Percentiles rank a stretch among this genome's conserved stretches.
Evolutionary conservation across 1,140 invertebrate genomes (phyloP).

Genomic region (Eueides isabella): DNA sequence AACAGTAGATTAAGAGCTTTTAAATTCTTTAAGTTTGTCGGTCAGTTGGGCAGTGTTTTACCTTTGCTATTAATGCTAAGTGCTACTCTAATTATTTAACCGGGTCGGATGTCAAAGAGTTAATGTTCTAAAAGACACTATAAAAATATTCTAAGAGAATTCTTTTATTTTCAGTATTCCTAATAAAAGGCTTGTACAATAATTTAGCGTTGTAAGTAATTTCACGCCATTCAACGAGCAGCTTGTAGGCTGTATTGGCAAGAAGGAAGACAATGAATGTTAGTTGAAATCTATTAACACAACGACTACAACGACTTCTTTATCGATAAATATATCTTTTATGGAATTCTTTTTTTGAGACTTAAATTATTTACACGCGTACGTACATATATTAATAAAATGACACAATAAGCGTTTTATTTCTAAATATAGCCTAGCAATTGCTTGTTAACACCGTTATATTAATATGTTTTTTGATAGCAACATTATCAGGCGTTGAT

Average conservation of each 20-base stretch:
- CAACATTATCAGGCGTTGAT: constrained; percentile 28
- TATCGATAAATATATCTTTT: no score
- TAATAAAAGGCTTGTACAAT: no score
- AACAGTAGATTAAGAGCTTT: not conserved
- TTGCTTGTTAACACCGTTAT: constrained; percentile 19
- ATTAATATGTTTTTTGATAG: constrained; percentile 20
- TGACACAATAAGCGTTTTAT: not conserved
- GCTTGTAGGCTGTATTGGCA: no score
- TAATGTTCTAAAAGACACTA: not conserved
- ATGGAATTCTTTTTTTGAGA: no score
- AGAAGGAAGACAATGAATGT: no score
- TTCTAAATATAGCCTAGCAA: not conserved
- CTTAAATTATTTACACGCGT: no score
- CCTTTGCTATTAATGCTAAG: not conserved
- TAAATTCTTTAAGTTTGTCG: not conserved
- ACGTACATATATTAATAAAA: no score
- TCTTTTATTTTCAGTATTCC: not conserved
- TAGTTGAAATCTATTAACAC: no score
- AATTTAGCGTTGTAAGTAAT: no score
- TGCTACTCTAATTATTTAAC: not conserved
- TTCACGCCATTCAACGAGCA: no score
- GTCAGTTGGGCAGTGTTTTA: not conserved
- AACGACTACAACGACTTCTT: no score
- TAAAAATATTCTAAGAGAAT: not conserved
- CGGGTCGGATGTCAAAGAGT: not conserved